Evolutionary conservation across 37 sponge, comb jelly and placozoan species (phyloP).

Genomic region (Eunapius fragilis): DNA sequence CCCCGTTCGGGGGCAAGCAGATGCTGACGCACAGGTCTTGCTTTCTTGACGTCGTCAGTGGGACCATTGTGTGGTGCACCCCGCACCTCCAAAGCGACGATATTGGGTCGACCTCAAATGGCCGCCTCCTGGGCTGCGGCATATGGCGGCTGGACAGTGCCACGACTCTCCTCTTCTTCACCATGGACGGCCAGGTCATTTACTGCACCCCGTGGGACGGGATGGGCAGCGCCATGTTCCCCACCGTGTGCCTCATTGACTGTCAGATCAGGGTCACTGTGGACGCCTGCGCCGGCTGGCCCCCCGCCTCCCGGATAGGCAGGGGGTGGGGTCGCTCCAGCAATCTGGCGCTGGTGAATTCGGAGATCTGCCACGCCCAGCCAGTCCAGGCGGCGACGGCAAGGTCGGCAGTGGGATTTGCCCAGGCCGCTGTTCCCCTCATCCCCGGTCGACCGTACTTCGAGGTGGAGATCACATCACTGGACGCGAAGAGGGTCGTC

Average conservation of each 20-base stretch:
- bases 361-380: conserved; percentile 6
- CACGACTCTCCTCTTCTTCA: conserved; percentile 47
- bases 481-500: conserved; percentile 51
- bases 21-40: background rate
- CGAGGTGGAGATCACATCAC: conserved; percentile 61
- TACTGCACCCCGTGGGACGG: conserved; percentile 13
- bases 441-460: conserved; percentile 47
- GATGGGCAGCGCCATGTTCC: conserved; percentile 13
- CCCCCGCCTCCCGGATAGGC: conserved; percentile 49
- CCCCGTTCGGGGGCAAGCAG: background rate
- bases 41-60: conserved; percentile 14
- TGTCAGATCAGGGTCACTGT: conserved; percentile 21
- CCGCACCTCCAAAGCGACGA: conserved; percentile 16
- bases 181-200: conserved; percentile 39
- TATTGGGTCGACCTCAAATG: background rate
- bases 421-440: conserved; percentile 47
- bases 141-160: background rate
- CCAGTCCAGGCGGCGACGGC: background rate
- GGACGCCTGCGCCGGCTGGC: conserved; percentile 67
- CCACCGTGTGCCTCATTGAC: conserved; percentile 30
- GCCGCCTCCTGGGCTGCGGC: background rate
- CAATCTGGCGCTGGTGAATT: conserved; percentile 27
- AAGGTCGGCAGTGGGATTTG: conserved; percentile 43
- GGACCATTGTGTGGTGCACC: conserved; percentile 10
- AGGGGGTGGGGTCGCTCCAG: conserved; percentile 52